Evolutionary conservation across 2,113 vertebrate genomes (phyloP).

Genomic region (Bostrychus sinensis): DNA sequence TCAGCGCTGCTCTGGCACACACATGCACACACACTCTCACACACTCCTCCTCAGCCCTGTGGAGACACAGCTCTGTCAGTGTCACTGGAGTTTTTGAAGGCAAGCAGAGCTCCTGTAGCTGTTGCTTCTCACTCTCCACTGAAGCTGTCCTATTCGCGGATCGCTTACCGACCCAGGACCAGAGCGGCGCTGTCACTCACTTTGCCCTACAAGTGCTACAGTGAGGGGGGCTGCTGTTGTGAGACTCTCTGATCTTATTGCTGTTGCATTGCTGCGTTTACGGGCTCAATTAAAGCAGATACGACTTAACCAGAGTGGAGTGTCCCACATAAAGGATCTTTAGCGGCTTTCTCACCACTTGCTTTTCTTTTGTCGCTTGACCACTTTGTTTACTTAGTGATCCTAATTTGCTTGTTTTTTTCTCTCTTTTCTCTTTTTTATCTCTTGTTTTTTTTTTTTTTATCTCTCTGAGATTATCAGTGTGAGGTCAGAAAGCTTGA

Average conservation of each 20-base stretch:
- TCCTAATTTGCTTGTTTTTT: slow-evolving; percentile 19
- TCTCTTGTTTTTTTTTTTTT: slow-evolving; percentile 18
- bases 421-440: slow-evolving; percentile 15
- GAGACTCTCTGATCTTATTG: slow-evolving; percentile 34
- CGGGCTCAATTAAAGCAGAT: slow-evolving; percentile 21
- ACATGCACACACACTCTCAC: slow-evolving; percentile 8
- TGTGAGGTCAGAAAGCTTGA: slow-evolving; percentile 47
- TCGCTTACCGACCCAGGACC: slow-evolving; percentile 57
- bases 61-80: slow-evolving; percentile 45
- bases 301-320: slow-evolving; percentile 33
- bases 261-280: slow-evolving; percentile 37
- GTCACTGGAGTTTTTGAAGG: slow-evolving; percentile 49
- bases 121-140: slow-evolving; percentile 17
- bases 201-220: slow-evolving; percentile 49
- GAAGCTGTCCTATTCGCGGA: slow-evolving; percentile 42
- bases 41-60: slow-evolving; percentile 30
- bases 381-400: slow-evolving; percentile 23
- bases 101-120: slow-evolving; percentile 48
- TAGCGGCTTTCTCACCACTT: slow-evolving; percentile 10
- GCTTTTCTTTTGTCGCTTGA: slow-evolving; percentile 22
- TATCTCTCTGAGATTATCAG: slow-evolving; percentile 40
- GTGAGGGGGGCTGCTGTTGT: slow-evolving; percentile 42
- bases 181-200: slow-evolving; percentile 48
- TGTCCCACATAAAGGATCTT: slow-evolving; percentile 27
- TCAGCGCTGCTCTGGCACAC: slow-evolving; percentile 44